Conservation (phyloP, 2,797 vertebrate species). For the Thalassophryne amazonica region DNA sequence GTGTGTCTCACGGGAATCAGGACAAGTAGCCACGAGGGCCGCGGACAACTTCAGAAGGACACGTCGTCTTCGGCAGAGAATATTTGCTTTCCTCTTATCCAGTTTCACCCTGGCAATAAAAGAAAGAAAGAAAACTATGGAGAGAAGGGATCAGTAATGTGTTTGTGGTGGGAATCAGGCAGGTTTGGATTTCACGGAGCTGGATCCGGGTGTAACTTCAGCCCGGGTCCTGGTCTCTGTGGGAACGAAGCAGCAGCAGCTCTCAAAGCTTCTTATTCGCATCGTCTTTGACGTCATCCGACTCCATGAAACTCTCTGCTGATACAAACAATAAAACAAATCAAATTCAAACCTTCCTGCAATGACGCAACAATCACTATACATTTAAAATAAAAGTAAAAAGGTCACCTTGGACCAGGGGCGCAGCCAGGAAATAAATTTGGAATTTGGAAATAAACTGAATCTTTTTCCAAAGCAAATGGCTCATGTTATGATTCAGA, state of each 20-base stretch:
- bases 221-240: slow-evolving; percentile 41
- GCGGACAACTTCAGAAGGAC: slow-evolving; percentile 30
- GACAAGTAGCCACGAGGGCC: slow-evolving; percentile 39
- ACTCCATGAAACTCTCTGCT: slow-evolving; percentile 10
- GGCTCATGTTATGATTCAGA: too few species aligned
- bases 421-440: too few species aligned
- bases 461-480: too few species aligned
- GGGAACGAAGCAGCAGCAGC: slow-evolving; percentile 35
- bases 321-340: too few species aligned
- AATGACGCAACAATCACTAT: too few species aligned
- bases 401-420: too few species aligned
- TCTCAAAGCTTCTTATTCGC: slow-evolving; percentile 53
- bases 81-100: slow-evolving; percentile 38
- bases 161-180: slow-evolving; percentile 49
- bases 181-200: slow-evolving; percentile 51
- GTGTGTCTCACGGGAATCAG: too few species aligned
- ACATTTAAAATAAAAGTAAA: too few species aligned
- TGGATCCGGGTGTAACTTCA: slow-evolving; percentile 59
- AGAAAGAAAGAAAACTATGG: too few species aligned
- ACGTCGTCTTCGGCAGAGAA: slow-evolving; percentile 20
- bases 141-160: slow-evolving; percentile 55
- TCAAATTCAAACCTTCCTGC: too few species aligned
- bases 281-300: slow-evolving; percentile 7
- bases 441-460: too few species aligned
- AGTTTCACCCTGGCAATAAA: slow-evolving; percentile 47